A percentile compares a stretch with the other conserved stretches of the same genome.
Conservation (phyloP, 2,797 vertebrate genomes). For the Alexandromys oeconomus region DNA sequence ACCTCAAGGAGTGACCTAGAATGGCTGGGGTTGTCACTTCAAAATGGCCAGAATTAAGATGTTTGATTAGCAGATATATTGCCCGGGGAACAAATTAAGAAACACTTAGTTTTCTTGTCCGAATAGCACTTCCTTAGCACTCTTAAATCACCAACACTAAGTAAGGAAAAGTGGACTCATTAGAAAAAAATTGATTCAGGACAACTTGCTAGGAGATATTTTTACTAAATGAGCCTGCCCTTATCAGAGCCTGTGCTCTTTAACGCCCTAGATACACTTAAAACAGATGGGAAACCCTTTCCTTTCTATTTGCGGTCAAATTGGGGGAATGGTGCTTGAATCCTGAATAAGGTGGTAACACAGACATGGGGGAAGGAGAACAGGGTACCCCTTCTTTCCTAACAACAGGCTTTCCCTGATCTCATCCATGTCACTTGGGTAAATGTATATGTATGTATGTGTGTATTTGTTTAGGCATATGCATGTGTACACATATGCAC, state of each 20-base stretch:
- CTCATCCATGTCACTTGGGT: neutral
- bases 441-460: neutral
- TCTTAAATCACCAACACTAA: conserved; percentile 75
- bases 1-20: neutral
- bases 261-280: conserved; percentile 66
- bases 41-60: conserved; percentile 33
- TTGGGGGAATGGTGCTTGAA: conserved; percentile 10
- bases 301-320: conserved; percentile 48
- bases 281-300: conserved; percentile 40
- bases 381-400: neutral
- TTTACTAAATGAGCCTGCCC: conserved; percentile 53
- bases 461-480: neutral
- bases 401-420: neutral
- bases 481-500: neutral
- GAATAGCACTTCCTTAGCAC: conserved; percentile 39
- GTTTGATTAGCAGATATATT: conserved; percentile 66
- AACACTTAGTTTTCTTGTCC: conserved; percentile 57
- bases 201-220: conserved; percentile 69
- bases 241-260: conserved; percentile 61
- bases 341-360: neutral
- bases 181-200: conserved; percentile 70
- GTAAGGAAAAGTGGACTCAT: conserved; percentile 60
- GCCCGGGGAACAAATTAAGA: conserved; percentile 64
- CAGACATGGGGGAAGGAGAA: neutral
- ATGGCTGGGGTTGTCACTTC: conserved; percentile 2